Evolutionary conservation across 1,140 invertebrate genomes (phyloP).

Genomic region (Drosophila rhopaloa): DNA sequence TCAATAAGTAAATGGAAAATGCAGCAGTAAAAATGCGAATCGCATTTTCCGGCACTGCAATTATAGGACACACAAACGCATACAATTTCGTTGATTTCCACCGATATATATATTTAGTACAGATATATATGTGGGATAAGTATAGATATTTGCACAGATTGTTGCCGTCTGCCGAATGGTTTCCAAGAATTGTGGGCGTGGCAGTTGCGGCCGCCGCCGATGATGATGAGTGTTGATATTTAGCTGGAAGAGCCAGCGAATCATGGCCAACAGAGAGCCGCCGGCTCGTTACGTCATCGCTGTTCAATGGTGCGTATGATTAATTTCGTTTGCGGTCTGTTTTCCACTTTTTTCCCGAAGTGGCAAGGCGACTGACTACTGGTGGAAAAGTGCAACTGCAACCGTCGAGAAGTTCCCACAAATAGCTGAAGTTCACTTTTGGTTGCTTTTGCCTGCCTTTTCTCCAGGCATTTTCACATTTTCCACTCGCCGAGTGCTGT

Average conservation of each 20-base stretch:
- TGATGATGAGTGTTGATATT: constrained; percentile 35
- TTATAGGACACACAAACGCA: constrained; percentile 17
- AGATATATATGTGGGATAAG: constrained; percentile 16
- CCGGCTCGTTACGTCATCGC: constrained; percentile 65
- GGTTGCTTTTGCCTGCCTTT: constrained; percentile 61
- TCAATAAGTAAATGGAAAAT: constrained; percentile 31
- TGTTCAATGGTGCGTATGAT: constrained; percentile 80
- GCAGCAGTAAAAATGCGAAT: constrained; percentile 17
- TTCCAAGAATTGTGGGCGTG: constrained; percentile 64
- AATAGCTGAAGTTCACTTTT: constrained; percentile 64
- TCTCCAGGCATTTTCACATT: constrained; percentile 79
- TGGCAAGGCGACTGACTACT: background rate
- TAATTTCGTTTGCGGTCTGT: constrained; percentile 62
- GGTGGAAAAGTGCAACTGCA: constrained; percentile 26
- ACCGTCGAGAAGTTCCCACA: constrained; percentile 63
- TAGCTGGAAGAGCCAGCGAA: constrained; percentile 60
- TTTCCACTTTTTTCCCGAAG: constrained; percentile 7
- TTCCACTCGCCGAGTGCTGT: constrained; percentile 62
- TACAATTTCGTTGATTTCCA: background rate
- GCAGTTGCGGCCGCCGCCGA: constrained; percentile 16
- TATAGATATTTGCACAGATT: constrained; percentile 72
- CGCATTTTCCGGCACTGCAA: constrained; percentile 47
- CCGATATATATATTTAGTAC: background rate
- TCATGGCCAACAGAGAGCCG: constrained; percentile 45
- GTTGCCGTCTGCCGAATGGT: constrained; percentile 35